Conservation (phyloP, 2,797 vertebrate species). For the Amblyraja radiata region DNA sequence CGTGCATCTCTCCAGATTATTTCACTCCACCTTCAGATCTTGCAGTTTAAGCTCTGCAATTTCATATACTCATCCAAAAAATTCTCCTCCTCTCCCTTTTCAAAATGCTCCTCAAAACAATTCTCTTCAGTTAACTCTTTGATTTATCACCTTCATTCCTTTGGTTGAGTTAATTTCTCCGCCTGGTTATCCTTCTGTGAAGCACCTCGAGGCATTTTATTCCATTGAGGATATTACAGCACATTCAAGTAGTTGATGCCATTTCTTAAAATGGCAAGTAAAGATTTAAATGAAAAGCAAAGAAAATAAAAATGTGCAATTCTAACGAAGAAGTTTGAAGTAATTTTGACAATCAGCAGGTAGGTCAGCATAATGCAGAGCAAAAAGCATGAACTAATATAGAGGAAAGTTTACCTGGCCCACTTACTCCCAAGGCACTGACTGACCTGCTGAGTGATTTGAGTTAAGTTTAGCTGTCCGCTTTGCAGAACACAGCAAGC, state of each 20-base stretch:
- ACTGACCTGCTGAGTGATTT: background rate
- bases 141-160: background rate
- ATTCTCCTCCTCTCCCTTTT: background rate
- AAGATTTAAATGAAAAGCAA: background rate
- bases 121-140: background rate
- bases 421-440: background rate
- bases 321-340: background rate
- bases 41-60: background rate
- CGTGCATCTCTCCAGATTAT: background rate
- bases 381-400: background rate
- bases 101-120: background rate
- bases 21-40: background rate
- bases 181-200: background rate
- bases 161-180: background rate
- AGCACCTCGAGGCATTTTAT: background rate
- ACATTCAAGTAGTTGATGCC: background rate
- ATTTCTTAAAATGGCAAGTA: background rate
- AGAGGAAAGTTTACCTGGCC: background rate
- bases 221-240: background rate
- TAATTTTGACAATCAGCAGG: background rate
- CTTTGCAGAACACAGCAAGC: constrained; percentile 11
- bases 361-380: background rate
- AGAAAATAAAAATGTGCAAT: background rate
- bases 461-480: background rate
- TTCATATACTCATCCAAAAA: background rate